Percentiles rank a stretch among this genome's conserved stretches.
These are phyloP conservation scores for Hemicordylus capensis DNA, from an alignment of 2,113 vertebrate genomes.

Conservation along the genomic window DNA sequence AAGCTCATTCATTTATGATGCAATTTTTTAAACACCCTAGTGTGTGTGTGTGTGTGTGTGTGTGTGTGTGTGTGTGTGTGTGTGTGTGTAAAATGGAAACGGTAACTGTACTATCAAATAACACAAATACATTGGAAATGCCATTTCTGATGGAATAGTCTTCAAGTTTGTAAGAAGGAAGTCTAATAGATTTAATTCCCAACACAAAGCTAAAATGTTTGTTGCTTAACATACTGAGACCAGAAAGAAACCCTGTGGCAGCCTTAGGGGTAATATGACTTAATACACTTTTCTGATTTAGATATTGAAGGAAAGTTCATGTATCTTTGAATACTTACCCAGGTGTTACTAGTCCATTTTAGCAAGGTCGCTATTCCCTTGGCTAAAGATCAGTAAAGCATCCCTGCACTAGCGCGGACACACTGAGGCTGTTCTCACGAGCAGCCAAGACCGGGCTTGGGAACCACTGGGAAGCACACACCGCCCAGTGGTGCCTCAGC, in stretches of 20 bases:
- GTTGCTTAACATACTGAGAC: neutral
- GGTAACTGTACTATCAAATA: neutral
- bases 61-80: too few species aligned
- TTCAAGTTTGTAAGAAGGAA: conserved; percentile 23
- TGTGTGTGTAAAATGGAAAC: conserved; percentile 6
- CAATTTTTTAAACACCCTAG: neutral
- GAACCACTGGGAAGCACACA: too few species aligned
- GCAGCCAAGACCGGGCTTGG: too few species aligned
- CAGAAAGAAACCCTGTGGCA: neutral
- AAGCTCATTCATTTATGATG: conserved; percentile 14
- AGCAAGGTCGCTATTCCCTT: neutral
- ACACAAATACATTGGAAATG: neutral
- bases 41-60: neutral
- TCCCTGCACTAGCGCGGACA: neutral
- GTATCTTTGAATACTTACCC: neutral
- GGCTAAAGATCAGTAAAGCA: neutral
- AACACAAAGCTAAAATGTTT: conserved; percentile 9
- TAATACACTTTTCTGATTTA: neutral
- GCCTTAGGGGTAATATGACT: neutral
- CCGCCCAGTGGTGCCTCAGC: too few species aligned
- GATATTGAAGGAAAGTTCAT: neutral
- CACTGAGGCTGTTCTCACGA: too few species aligned
- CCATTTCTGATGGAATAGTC: conserved; percentile 8
- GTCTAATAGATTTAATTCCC: neutral
- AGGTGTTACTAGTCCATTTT: neutral